Conservation (phyloP, 2,113 vertebrate genomes). For the Helogale parvula region DNA sequence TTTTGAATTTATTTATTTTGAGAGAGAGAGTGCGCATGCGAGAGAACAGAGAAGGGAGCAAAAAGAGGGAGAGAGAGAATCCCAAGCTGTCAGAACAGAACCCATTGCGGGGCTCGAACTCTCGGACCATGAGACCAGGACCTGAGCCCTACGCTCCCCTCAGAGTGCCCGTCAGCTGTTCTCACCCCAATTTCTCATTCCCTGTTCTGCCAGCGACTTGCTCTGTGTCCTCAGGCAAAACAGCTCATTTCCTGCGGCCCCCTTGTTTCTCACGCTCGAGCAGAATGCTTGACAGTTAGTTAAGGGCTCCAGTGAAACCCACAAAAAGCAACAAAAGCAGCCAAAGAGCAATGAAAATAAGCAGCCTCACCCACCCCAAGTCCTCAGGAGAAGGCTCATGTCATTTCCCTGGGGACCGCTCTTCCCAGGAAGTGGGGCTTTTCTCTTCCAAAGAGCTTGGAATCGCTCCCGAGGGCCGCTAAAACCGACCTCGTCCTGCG, state of each 20-base stretch:
- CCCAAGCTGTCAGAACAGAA: too few relatives aligned
- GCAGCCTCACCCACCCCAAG: not conserved
- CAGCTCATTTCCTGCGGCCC: not conserved
- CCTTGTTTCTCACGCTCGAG: not conserved
- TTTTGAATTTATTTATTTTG: too few relatives aligned
- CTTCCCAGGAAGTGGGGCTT: not conserved
- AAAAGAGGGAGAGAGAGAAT: too few relatives aligned
- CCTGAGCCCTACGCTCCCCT: too few relatives aligned
- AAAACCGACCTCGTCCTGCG: not conserved
- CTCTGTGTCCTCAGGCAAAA: not conserved
- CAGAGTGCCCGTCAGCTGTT: rapidly evolving
- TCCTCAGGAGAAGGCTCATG: not conserved
- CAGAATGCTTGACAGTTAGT: not conserved
- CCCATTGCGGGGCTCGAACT: too few relatives aligned
- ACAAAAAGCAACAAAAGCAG: not conserved
- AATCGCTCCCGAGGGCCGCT: not conserved
- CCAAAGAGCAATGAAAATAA: not conserved
- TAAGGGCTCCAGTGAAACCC: not conserved
- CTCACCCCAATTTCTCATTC: not conserved
- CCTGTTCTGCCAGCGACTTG: not conserved
- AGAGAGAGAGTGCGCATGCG: too few relatives aligned
- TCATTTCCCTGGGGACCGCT: not conserved
- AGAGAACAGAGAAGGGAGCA: too few relatives aligned
- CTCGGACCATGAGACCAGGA: too few relatives aligned
- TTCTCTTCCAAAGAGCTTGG: not conserved